Evolutionary conservation across 1,140 invertebrate species (phyloP).

Genomic region (Leptoteleia sp.): DNA sequence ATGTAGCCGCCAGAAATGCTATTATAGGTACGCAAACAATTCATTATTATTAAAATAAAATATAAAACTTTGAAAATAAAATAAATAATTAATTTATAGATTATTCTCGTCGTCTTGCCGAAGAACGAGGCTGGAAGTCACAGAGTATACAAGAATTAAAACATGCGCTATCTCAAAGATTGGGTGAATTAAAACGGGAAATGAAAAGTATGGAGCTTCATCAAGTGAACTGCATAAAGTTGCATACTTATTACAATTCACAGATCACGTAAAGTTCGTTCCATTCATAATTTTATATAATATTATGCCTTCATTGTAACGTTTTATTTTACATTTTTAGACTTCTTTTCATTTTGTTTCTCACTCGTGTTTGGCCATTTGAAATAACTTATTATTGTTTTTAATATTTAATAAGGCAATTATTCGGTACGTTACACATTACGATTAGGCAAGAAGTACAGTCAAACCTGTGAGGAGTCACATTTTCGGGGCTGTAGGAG

Average conservation of each 20-base stretch:
- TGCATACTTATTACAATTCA: constrained; percentile 53
- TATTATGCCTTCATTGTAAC: too few relatives aligned
- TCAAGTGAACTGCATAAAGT: constrained; percentile 61
- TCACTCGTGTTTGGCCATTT: too few relatives aligned
- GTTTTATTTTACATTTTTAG: too few relatives aligned
- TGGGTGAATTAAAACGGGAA: constrained; percentile 62
- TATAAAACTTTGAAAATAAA: neutral
- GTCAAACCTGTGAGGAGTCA: too few relatives aligned
- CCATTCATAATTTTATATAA: too few relatives aligned
- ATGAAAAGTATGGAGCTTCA: constrained; percentile 64
- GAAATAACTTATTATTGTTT: too few relatives aligned
- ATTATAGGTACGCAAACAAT: constrained; percentile 64
- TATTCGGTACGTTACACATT: too few relatives aligned
- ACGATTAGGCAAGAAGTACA: too few relatives aligned
- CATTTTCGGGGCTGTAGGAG: too few relatives aligned
- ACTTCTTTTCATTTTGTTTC: too few relatives aligned
- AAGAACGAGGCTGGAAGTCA: constrained; percentile 60
- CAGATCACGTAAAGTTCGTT: constrained; percentile 47
- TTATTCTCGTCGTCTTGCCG: constrained; percentile 54
- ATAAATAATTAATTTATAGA: constrained; percentile 15
- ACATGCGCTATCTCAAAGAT: constrained; percentile 60
- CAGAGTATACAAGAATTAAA: constrained; percentile 65
- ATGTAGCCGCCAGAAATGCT: constrained; percentile 65
- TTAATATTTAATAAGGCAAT: too few relatives aligned
- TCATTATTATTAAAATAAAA: too few relatives aligned